Evolutionary conservation across 2,888 invertebrate species (phyloP), one percentile per base, ranked within the genome.

Genomic region (Bellardia pandia): DNA sequence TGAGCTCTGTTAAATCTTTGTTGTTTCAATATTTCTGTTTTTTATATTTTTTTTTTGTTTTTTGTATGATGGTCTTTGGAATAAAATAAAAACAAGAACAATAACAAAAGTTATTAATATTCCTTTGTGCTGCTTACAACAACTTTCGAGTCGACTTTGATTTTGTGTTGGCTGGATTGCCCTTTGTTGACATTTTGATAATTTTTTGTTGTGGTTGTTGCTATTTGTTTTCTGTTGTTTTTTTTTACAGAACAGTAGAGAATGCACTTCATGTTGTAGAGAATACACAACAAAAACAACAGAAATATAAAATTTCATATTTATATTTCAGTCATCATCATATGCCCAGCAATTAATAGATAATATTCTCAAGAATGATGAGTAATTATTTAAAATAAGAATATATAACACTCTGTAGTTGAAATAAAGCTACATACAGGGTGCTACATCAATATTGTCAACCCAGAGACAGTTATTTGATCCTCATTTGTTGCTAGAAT

Each of bases 131-230:
- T 75, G 75, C 60, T 75, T 68, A 75, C 75, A 75, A 82, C 68
- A 82, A 82, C 75, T 82, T 82, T 76, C 16, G 58, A 82, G 66
- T 75, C 74, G 81, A 75, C 74, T 81, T 81, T 75, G 81, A 81
- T 77, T 77, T 71, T 84, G 71, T 78, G 71, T 79, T 83, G 86
- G 58, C 62, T 79, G 78, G 71, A 71, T 77, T 86, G 86, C 84
- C 86, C 86, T 86, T 84, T 86, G 83, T 86, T 86, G 86, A 86
- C 86, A 86, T 84, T 86, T 86, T 86, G 86, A 86, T 86, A 84
- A 84, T 83, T 76, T 60, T 42, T 64, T 58, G 60, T 64, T 72
- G 8, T 23, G 16, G 23, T 68, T 40, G 60, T 60, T 60, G 16
- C n/a, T 62, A 23, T 79, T 58, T 33, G 13, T 48, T 68, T 58